Percentiles rank a stretch among this genome's conserved stretches.
phyloP scores from a whole-genome alignment of 1,140 invertebrate genomes.

The Bilobella aurantiaca region DNA sequence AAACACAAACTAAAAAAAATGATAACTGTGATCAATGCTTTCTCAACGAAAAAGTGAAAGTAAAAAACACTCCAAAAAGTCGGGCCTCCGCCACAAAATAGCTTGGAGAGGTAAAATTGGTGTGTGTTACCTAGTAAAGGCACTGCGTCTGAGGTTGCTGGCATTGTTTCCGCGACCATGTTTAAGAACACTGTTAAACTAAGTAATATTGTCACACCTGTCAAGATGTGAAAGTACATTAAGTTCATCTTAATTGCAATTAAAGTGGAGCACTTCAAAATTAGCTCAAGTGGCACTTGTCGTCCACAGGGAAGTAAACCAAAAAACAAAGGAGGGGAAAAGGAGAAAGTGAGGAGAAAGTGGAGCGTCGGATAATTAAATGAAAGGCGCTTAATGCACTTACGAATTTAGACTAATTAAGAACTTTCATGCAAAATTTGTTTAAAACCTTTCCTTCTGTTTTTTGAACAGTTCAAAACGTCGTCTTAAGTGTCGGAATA shows the following conservation, averaged over 20 bases:
- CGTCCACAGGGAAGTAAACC: conserved; percentile 2
- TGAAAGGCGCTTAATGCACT: too few relatives aligned
- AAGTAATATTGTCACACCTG: conserved; percentile 61
- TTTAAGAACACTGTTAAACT: conserved; percentile 81
- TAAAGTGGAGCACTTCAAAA: background rate
- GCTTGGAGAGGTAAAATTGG: background rate
- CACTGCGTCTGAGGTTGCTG: conserved; percentile 67
- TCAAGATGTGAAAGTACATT: background rate
- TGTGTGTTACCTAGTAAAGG: conserved; percentile 62
- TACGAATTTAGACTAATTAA: too few relatives aligned
- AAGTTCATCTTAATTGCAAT: background rate
- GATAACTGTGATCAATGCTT: background rate
- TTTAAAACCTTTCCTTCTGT: too few relatives aligned
- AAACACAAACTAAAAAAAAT: background rate
- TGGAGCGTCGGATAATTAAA: too few relatives aligned
- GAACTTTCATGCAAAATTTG: too few relatives aligned
- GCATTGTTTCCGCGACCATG: conserved; percentile 71
- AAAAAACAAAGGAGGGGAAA: background rate
- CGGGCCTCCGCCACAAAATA: too few relatives aligned
- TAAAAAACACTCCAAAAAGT: too few relatives aligned
- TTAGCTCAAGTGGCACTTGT: background rate
- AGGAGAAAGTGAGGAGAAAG: background rate
- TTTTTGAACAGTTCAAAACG: too few relatives aligned
- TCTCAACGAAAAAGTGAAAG: background rate
- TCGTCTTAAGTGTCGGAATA: too few relatives aligned